A percentile compares a stretch with the other conserved stretches of the same genome.
These are phyloP conservation scores for Montipora sp. DNA, from an alignment of 64 coral and sea anemone genomes.

Conservation along the genomic window DNA sequence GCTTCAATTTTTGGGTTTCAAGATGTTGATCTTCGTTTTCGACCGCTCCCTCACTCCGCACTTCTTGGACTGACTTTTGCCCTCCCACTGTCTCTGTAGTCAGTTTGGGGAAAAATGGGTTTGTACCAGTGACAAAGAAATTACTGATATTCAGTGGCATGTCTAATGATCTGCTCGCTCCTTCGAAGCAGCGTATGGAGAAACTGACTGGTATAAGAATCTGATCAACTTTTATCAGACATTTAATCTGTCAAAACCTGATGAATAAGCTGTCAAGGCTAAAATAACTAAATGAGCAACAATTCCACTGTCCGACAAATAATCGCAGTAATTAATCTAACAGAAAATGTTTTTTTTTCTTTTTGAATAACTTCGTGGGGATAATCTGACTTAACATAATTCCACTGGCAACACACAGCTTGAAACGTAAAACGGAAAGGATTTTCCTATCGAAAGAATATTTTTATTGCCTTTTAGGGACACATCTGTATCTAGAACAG, in stretches of 20 bases:
- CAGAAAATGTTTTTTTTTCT: not conserved
- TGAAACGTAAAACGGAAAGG: not conserved
- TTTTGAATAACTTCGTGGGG: not conserved
- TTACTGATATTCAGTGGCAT: conserved; percentile 1
- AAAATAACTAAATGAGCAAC: not conserved
- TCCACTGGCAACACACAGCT: not conserved
- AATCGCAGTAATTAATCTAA: not conserved
- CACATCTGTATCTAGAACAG: no score
- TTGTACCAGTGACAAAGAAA: not conserved
- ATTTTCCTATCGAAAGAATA: not conserved
- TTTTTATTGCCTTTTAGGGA: not conserved
- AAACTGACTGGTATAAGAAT: not conserved
- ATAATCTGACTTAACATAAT: not conserved
- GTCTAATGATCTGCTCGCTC: not conserved
- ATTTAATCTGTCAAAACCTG: not conserved
- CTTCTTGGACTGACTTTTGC: not conserved
- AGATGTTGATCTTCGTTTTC: not conserved
- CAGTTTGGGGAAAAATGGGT: not conserved
- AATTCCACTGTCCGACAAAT: not conserved
- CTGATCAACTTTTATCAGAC: not conserved
- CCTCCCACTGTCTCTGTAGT: not conserved
- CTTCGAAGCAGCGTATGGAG: not conserved
- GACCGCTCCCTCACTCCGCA: not conserved
- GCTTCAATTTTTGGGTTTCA: not conserved
- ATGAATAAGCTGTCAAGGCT: not conserved